Base-by-base conservation (phyloP, 2,113 vertebrate genomes). In the Crotalus viridis region DNA sequence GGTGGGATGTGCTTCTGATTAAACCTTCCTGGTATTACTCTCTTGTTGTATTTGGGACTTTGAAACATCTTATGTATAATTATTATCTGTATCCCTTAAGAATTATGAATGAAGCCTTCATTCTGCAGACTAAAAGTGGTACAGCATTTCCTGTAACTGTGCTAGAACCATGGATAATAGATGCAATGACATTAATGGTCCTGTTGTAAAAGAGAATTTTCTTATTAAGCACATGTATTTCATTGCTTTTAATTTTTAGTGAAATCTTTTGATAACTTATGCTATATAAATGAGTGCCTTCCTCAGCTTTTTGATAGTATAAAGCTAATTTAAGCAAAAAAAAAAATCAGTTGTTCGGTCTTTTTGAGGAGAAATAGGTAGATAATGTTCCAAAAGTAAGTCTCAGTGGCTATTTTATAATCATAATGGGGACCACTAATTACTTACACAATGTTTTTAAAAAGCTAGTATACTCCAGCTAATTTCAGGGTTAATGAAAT, bases 271-370 rank as follows among this genome's bases (percentile, higher is more conserved):
- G n/a, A 21, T 92, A 26, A 0, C 90, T 21, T 87, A 89, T 90
- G 93, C 61, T 91, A 69, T 89, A 39, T 95, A 33, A 10, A 48
- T 28, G 89, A 93, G 97, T 96, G 95, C 95, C 95, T 97, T 96
- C 95, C 94, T 94, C 87, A 95, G 91, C 57, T 94, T 94, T 8
- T 93, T 91, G 24, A 94, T 92, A 93, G 51, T 56, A 56, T 89
- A 93, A 92, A 90, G 59, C 94, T 94, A 93, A 69, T 91, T 94
- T 86, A 88, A 91, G 85, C 92, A 57, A 92, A 28, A 89, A 85
- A 87, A 64, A 87, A 92, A 91, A 92, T 94, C 55, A 57, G 0
- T 59, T 56, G 88, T 87, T 86, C 91, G 51, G 0, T 57, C 21
- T 86, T 24, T 94, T 69, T 85, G 87, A 0, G 74, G 86, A 94